These are phyloP conservation scores for Charaxes varanes DNA, from an alignment of 1,140 invertebrate species.

Conservation along the genomic window DNA sequence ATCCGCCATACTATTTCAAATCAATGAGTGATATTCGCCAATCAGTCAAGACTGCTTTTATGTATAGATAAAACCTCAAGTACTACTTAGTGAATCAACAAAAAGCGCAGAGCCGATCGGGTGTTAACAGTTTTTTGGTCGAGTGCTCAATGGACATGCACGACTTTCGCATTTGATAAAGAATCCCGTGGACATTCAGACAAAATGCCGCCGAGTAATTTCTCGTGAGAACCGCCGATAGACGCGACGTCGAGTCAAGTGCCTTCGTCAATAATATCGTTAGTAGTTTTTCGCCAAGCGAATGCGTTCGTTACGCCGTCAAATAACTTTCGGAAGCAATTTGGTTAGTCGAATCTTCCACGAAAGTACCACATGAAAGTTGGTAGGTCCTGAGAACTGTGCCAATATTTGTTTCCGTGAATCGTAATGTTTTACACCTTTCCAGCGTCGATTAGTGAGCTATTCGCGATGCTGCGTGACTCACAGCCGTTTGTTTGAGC, in stretches of 20 bases:
- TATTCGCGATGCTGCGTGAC: conserved; percentile 17
- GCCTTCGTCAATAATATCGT: conserved; percentile 40
- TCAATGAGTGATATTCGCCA: too few relatives aligned
- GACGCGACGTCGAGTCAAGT: conserved; percentile 34
- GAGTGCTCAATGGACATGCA: conserved; percentile 59
- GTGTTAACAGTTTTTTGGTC: conserved; percentile 59
- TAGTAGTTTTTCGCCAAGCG: conserved; percentile 60
- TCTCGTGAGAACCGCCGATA: conserved; percentile 64
- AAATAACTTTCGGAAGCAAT: conserved; percentile 61
- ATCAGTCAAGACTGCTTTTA: too few relatives aligned
- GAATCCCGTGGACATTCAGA: conserved; percentile 51
- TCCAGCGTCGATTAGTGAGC: conserved; percentile 9
- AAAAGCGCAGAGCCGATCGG: conserved; percentile 39
- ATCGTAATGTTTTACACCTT: conserved; percentile 28
- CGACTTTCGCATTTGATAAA: conserved; percentile 63
- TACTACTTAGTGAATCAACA: conserved; percentile 27
- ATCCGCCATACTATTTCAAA: too few relatives aligned
- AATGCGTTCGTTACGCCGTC: conserved; percentile 58
- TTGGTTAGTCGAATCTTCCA: conserved; percentile 43
- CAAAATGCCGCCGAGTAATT: conserved; percentile 52
- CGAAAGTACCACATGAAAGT: conserved; percentile 44
- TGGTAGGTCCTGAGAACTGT: conserved; percentile 54
- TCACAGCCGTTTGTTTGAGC: conserved; percentile 17
- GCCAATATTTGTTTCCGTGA: conserved; percentile 47
- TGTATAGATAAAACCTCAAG: too few relatives aligned